phyloP scores from a whole-genome alignment of 2,113 vertebrate genomes.

The Aptenodytes patagonicus region DNA sequence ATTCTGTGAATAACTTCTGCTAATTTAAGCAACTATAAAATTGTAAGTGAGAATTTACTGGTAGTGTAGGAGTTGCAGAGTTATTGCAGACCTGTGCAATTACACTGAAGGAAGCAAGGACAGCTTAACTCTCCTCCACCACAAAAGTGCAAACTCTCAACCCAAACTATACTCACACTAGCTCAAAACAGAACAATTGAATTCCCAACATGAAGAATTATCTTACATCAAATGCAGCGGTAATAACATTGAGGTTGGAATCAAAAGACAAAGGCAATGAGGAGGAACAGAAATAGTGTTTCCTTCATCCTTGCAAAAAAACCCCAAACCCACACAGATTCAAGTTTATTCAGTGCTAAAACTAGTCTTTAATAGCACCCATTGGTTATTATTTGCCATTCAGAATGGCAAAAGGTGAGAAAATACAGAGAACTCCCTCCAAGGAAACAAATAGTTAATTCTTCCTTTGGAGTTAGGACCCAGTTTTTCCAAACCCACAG shows the following conservation, averaged over 20 bases:
- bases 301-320: background rate
- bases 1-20: background rate
- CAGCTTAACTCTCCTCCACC: background rate
- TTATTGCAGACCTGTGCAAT: background rate
- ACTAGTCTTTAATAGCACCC: background rate
- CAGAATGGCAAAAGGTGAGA: background rate
- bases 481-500: background rate
- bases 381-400: background rate
- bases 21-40: constrained; percentile 35
- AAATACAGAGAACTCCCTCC: background rate
- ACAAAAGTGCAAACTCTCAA: background rate
- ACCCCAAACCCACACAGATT: background rate
- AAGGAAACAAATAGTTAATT: background rate
- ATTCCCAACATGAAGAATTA: background rate
- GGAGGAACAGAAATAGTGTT: background rate
- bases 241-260: background rate
- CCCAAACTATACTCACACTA: rapidly evolving
- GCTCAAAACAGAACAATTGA: background rate
- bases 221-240: background rate
- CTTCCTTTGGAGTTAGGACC: background rate
- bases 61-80: background rate
- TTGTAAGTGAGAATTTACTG: background rate
- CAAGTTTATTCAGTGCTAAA: background rate
- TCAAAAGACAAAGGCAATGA: background rate
- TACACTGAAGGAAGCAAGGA: background rate